phyloP scores from a whole-genome alignment of 2,797 vertebrate genomes.

The Chaetodon trifasciatus region DNA sequence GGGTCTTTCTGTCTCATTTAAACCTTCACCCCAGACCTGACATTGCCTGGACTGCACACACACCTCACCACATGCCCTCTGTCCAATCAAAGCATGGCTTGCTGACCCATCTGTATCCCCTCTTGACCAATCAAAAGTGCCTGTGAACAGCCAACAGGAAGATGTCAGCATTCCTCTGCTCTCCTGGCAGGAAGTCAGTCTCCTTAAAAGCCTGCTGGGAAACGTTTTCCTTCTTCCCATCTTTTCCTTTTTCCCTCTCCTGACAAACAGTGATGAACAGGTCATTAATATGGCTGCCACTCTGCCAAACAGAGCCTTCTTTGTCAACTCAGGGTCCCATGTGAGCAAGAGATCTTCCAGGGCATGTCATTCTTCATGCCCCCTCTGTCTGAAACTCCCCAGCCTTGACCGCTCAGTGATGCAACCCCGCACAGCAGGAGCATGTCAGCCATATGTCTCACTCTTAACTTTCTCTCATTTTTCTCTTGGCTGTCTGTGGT shows the following conservation, averaged over 20 bases:
- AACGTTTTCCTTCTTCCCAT: conserved; percentile 66
- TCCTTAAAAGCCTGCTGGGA: conserved; percentile 77
- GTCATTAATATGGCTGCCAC: conserved; percentile 80
- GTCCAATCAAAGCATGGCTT: conserved; percentile 68
- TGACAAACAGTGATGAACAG: conserved; percentile 76
- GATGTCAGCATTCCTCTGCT: conserved; percentile 81
- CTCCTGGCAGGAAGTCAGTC: conserved; percentile 79
- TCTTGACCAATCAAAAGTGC: conserved; percentile 76
- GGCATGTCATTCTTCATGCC: conserved; percentile 76
- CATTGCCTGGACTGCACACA: conserved; percentile 56
- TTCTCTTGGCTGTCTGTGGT: conserved; percentile 57
- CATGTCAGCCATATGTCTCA: conserved; percentile 73
- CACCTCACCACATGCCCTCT: conserved; percentile 54
- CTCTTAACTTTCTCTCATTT: conserved; percentile 69
- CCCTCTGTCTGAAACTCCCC: conserved; percentile 62
- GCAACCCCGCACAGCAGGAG: conserved; percentile 63
- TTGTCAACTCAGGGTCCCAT: conserved; percentile 73
- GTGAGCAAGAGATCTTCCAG: conserved; percentile 71
- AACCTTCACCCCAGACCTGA: conserved; percentile 70
- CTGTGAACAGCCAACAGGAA: conserved; percentile 77
- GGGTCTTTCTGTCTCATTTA: conserved; percentile 32
- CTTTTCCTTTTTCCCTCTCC: conserved; percentile 62
- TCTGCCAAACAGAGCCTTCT: conserved; percentile 78
- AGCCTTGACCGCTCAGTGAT: conserved; percentile 68
- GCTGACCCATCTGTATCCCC: conserved; percentile 69